Conservation (phyloP, 2,797 vertebrate species). For the Eutrigla gurnardus region DNA sequence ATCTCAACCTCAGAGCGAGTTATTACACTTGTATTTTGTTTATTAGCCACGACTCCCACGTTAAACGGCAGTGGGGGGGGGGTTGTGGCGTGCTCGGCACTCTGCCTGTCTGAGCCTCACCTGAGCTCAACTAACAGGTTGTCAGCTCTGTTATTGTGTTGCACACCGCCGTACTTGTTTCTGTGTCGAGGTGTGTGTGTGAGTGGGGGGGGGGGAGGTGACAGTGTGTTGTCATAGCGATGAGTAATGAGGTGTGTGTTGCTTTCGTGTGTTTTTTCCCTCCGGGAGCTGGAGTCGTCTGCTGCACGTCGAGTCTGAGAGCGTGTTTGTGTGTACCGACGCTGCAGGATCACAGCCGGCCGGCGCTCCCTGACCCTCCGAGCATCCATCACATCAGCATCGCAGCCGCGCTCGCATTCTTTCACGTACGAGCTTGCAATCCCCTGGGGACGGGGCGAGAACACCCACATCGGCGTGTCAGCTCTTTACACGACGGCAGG, state of each 20-base stretch:
- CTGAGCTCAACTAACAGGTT: slow-evolving; percentile 43
- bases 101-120: background rate
- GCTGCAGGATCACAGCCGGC: slow-evolving; percentile 43
- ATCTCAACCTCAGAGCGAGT: background rate
- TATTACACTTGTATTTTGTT: too few species aligned
- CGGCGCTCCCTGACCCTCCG: slow-evolving; percentile 53
- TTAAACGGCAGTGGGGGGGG: too few species aligned
- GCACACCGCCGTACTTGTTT: slow-evolving; percentile 5
- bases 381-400: slow-evolving; percentile 52
- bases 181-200: slow-evolving; percentile 25
- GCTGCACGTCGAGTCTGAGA: slow-evolving; percentile 29
- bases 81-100: too few species aligned
- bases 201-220: slow-evolving; percentile 46
- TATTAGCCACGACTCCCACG: too few species aligned
- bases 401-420: background rate
- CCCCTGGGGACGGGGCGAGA: background rate
- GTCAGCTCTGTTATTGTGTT: slow-evolving; percentile 39
- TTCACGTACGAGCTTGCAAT: background rate
- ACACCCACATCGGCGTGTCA: background rate
- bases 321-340: slow-evolving; percentile 29
- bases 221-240: slow-evolving; percentile 28
- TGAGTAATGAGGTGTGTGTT: slow-evolving; percentile 71
- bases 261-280: slow-evolving; percentile 37
- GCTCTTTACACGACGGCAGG: slow-evolving; percentile 10
- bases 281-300: slow-evolving; percentile 30